Evolutionary conservation across 2,797 vertebrate species (phyloP).

Genomic region (Pempheris klunzingeri): DNA sequence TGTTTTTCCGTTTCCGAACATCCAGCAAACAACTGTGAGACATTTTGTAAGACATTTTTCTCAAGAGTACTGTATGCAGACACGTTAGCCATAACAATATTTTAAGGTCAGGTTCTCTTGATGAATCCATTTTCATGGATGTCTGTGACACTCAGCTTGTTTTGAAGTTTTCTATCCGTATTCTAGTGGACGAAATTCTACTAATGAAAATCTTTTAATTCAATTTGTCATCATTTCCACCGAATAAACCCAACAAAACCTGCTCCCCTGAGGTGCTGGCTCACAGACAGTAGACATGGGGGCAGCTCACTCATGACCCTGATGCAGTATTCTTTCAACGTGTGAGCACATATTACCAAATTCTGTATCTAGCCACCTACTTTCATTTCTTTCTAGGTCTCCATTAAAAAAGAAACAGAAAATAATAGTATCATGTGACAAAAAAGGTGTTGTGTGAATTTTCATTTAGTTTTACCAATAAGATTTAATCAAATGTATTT

Average conservation of each 20-base stretch:
- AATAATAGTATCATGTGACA: background rate
- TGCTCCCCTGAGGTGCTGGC: slow-evolving; percentile 11
- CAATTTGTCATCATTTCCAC: slow-evolving; percentile 1
- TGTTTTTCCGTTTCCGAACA: too few relatives aligned
- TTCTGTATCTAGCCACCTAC: background rate
- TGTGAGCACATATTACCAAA: too few relatives aligned
- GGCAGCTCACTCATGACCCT: background rate
- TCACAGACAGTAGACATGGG: background rate
- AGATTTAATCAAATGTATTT: background rate
- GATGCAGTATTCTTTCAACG: too few relatives aligned
- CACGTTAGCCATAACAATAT: background rate
- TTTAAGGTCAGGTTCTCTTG: background rate
- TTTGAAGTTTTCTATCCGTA: background rate
- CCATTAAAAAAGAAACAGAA: background rate
- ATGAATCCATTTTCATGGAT: background rate
- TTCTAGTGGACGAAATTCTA: background rate
- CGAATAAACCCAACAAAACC: slow-evolving; percentile 16
- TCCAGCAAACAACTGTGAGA: background rate
- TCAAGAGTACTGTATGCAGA: background rate
- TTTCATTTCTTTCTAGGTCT: too few relatives aligned
- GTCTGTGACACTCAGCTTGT: slow-evolving; percentile 1
- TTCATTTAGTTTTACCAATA: background rate
- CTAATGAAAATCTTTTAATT: background rate
- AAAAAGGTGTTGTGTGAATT: background rate
- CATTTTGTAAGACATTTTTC: background rate